These are phyloP conservation scores for Pempheris klunzingeri DNA, from an alignment of 2,797 vertebrate genomes.

Conservation along the genomic window DNA sequence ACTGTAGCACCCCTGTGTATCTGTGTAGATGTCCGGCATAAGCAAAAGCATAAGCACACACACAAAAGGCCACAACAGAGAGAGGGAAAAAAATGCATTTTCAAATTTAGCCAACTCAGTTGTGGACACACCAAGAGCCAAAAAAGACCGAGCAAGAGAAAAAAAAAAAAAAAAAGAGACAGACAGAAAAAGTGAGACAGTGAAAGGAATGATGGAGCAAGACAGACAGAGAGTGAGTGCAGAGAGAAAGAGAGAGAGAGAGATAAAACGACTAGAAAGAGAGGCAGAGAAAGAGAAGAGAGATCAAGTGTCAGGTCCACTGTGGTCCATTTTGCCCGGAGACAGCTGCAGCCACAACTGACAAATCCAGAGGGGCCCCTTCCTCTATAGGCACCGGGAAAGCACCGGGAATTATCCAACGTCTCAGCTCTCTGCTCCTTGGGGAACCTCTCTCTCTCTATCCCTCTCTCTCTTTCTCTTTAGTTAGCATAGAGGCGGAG, in stretches of 20 bases:
- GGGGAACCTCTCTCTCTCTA: slow-evolving; percentile 65
- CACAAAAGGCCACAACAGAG: neutral
- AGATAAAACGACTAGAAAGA: slow-evolving; percentile 77
- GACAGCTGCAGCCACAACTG: slow-evolving; percentile 86
- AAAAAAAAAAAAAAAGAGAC: slow-evolving; percentile 11
- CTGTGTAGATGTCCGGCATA: neutral
- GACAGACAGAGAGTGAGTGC: slow-evolving; percentile 57
- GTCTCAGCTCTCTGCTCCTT: slow-evolving; percentile 80
- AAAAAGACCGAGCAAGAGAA: neutral
- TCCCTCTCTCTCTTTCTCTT: slow-evolving; percentile 32
- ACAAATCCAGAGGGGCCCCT: slow-evolving; percentile 84
- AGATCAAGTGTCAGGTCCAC: slow-evolving; percentile 84
- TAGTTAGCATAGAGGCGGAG: slow-evolving; percentile 58
- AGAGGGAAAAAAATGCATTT: neutral
- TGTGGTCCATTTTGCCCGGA: slow-evolving; percentile 82
- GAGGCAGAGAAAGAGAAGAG: slow-evolving; percentile 67
- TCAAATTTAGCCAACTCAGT: neutral
- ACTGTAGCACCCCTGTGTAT: neutral
- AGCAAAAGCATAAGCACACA: no score
- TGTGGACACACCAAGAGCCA: neutral
- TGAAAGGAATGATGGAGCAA: slow-evolving; percentile 71
- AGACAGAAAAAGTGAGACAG: slow-evolving; percentile 52
- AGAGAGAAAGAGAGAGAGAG: slow-evolving; percentile 45
- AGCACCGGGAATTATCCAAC: slow-evolving; percentile 82
- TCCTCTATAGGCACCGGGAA: slow-evolving; percentile 82